These are phyloP conservation scores for Dipodomys ordii DNA, from an alignment of 2,113 vertebrate species.

Conservation along the genomic window DNA sequence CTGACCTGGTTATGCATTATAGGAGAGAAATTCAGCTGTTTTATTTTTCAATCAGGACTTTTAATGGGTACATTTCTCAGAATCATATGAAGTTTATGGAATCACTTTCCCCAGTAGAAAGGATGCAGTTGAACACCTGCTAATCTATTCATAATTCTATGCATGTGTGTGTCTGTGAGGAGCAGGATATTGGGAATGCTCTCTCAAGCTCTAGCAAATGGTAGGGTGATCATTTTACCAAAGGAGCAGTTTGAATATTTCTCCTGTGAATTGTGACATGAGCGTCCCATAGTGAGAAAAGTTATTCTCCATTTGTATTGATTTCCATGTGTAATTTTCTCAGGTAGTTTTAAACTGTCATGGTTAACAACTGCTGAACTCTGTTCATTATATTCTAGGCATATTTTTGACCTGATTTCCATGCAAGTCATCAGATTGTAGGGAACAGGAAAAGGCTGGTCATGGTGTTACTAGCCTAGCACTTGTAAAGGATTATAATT, in stretches of 20 bases:
- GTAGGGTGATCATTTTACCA: conserved; percentile 16
- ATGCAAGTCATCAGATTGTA: conserved; percentile 40
- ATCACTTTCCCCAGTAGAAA: conserved; percentile 8
- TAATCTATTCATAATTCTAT: neutral
- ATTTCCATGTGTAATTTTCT: conserved; percentile 37
- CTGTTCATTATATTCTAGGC: conserved; percentile 39
- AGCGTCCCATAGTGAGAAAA: neutral
- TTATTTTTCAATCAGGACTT: neutral
- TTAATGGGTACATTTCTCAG: conserved; percentile 9
- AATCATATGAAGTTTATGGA: neutral
- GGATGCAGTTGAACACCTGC: neutral
- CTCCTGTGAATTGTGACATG: conserved; percentile 31
- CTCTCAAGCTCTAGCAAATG: neutral
- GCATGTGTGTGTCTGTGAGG: neutral
- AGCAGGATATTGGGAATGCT: neutral
- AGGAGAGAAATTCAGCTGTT: neutral
- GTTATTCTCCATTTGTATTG: neutral
- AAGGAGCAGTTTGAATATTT: conserved; percentile 38
- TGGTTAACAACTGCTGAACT: conserved; percentile 54
- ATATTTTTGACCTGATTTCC: conserved; percentile 68
- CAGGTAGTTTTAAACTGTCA: conserved; percentile 31
- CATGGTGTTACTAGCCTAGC: conserved; percentile 74
- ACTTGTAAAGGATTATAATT: conserved; percentile 84
- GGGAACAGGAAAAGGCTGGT: conserved; percentile 65
- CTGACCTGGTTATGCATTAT: neutral